phyloP scores from a whole-genome alignment of 2,888 invertebrate genomes.

The Reticulitermes lucifugus region DNA sequence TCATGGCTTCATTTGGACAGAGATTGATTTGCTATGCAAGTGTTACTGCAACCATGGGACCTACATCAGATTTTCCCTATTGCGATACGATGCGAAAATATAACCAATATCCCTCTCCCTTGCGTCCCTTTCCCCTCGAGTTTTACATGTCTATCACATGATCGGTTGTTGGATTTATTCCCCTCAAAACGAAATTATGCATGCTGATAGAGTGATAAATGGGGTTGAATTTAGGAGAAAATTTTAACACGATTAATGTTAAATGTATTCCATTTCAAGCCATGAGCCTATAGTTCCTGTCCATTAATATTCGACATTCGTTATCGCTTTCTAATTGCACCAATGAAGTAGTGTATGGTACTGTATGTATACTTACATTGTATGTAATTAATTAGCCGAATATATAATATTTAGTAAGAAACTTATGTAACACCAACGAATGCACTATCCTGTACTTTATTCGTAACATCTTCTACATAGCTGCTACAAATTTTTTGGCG shows the following conservation, averaged over 20 bases:
- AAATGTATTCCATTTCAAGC: slow-evolving; percentile 13
- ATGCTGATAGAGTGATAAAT: slow-evolving; percentile 24
- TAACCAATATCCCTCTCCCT: slow-evolving; percentile 13
- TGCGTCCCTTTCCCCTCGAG: background rate
- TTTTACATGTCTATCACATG: background rate
- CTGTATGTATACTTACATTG: background rate
- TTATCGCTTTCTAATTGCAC: background rate
- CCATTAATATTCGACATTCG: background rate
- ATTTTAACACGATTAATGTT: slow-evolving; percentile 16
- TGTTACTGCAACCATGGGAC: background rate
- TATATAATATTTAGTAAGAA: background rate
- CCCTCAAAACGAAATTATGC: slow-evolving; percentile 27
- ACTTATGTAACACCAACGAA: background rate
- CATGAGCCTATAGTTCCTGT: background rate
- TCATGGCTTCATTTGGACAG: slow-evolving; percentile 28
- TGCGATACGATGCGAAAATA: slow-evolving; percentile 15
- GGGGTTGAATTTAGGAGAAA: slow-evolving; percentile 1
- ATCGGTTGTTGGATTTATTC: slow-evolving; percentile 1
- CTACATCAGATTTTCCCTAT: slow-evolving; percentile 1
- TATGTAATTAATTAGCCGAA: background rate
- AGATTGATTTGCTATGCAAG: slow-evolving; percentile 28
- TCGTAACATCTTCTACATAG: no score
- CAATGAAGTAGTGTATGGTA: background rate
- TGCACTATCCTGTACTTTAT: background rate
- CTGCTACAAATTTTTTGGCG: no score